phyloP scores from a whole-genome alignment of 2,888 invertebrate genomes.

The Diogma glabrata region DNA sequence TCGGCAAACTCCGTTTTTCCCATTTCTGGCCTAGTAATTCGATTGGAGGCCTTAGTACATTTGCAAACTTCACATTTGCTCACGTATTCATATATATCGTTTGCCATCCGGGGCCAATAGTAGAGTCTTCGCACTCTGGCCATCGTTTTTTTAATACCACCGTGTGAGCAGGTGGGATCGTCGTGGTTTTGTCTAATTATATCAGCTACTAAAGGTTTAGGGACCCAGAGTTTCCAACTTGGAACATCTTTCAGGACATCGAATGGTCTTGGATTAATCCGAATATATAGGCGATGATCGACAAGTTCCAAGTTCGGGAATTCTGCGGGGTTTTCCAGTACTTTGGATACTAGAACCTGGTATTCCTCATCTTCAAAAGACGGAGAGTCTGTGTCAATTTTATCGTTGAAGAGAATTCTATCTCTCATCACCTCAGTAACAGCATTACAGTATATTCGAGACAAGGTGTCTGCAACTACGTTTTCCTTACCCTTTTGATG shows the following conservation, averaged over 20 bases:
- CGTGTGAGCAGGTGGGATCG: not conserved
- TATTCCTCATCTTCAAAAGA: not conserved
- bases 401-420: not conserved
- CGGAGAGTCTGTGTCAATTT: not conserved
- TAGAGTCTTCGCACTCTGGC: not conserved
- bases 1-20: not conserved
- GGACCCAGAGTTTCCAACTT: not conserved
- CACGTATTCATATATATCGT: not conserved
- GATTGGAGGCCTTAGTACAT: not conserved
- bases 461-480: not conserved
- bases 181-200: not conserved
- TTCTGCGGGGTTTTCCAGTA: not conserved
- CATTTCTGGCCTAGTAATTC: not conserved
- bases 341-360: not conserved
- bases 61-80: not conserved
- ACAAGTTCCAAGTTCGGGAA: not conserved
- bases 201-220: not conserved
- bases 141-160: not conserved
- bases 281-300: not conserved
- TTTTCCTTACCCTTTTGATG: no score
- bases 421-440: not conserved
- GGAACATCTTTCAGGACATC: not conserved
- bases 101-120: not conserved
- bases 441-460: not conserved
- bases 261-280: not conserved